phyloP scores from a whole-genome alignment of 2,888 invertebrate genomes.

The Cremastinae sp. region DNA sequence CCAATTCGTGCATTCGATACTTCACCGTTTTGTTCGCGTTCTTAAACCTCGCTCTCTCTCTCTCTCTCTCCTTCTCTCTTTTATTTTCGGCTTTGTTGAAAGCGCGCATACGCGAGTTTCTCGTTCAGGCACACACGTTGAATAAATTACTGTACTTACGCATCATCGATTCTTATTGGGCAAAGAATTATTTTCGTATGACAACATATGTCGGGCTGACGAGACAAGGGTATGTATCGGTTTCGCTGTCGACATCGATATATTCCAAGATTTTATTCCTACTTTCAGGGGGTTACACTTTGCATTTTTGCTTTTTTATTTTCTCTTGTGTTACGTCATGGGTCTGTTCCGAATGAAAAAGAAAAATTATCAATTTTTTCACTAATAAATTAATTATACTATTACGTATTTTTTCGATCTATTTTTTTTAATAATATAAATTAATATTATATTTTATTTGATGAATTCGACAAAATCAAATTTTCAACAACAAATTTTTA shows the following conservation, averaged over 20 bases:
- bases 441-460: neutral
- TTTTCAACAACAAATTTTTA: too few species aligned
- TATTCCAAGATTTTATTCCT: neutral
- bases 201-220: conserved; percentile 34
- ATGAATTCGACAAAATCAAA: too few species aligned
- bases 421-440: neutral
- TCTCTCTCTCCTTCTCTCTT: neutral
- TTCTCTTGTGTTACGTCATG: too few species aligned
- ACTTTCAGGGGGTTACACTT: too few species aligned
- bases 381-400: conserved; percentile 19
- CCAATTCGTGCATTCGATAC: conserved; percentile 48
- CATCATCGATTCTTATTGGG: conserved; percentile 49
- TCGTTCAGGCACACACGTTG: conserved; percentile 66
- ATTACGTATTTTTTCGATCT: conserved; percentile 7
- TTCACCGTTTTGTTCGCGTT: conserved; percentile 59
- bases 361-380: too few species aligned
- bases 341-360: too few species aligned
- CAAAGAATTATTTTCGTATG: conserved; percentile 51
- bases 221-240: conserved; percentile 42
- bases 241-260: conserved; percentile 29
- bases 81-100: neutral
- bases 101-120: conserved; percentile 67
- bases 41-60: conserved; percentile 63
- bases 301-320: too few species aligned
- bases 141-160: conserved; percentile 61